These are phyloP conservation scores for Aptenodytes forsteri DNA, from an alignment of 2,113 vertebrate genomes.

Conservation along the genomic window DNA sequence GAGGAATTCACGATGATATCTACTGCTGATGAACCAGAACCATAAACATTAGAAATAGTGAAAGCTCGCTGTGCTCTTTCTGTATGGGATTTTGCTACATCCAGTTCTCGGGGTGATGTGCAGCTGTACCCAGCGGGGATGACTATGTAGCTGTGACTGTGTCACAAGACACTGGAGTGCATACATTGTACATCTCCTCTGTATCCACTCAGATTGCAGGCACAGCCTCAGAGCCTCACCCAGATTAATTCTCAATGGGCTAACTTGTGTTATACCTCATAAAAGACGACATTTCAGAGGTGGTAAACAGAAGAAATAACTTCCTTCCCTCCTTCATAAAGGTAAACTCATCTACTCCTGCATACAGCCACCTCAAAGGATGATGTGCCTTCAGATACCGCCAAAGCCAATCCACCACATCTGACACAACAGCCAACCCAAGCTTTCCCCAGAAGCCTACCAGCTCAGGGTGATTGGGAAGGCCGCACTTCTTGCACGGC, in stretches of 20 bases:
- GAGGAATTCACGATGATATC: neutral
- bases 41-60: rapidly evolving
- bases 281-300: neutral
- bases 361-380: neutral
- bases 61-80: neutral
- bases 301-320: neutral
- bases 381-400: neutral
- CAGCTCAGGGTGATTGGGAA: conserved; percentile 96
- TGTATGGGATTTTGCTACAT: neutral
- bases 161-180: neutral
- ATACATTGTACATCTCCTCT: neutral
- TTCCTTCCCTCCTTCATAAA: neutral
- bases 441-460: conserved; percentile 66
- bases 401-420: neutral
- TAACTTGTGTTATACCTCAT: rapidly evolving
- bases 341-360: neutral
- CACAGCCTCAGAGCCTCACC: neutral
- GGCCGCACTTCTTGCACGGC: conserved; percentile 94
- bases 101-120: neutral
- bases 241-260: neutral
- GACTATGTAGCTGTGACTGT: neutral
- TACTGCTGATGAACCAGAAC: neutral
- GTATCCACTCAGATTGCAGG: neutral
- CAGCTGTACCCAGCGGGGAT: neutral
- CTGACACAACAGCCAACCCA: neutral